Evolutionary conservation across 2,113 vertebrate species (phyloP), one percentile per base, ranked within the genome.

Genomic region (Carassius auratus): DNA sequence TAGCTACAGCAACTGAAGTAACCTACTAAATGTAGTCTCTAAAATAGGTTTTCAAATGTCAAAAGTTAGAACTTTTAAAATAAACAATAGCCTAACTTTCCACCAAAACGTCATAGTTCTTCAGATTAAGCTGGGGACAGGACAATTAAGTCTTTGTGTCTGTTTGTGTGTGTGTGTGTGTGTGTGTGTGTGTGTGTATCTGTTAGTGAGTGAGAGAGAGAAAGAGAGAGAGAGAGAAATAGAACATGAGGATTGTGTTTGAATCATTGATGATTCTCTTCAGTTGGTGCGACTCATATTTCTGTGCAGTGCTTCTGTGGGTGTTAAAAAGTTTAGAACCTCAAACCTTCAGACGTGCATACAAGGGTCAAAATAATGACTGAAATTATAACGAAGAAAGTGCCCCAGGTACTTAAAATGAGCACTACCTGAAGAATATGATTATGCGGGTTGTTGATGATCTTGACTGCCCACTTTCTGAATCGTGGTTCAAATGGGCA

Each of bases 221-320:
- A 38, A 0, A 3, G 38, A 86, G 81, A 75, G 78, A 75, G 78
- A 64, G 71, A 42, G 69, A 74, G 86, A 68, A 17, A 64, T 38
- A 79, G 75, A 78, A 83, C 21, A 75, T 79, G 79, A 76, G 57
- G 59, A 81, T 69, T 84, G 84, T 80, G 57, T 76, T 68, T 87
- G 26, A 87, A 89, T 89, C 86, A 87, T 89, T 89, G 48, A 89
- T 89, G 79, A 87, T 85, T 85, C 71, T 84, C 75, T 59, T 57
- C 84, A 33, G 69, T 73, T 61, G 30, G 69, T 26, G n/a, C 30
- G 52, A 68, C 42, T 88, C 87, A 62, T 81, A 76, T 88, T 88
- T 86, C 87, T 81, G 21, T 84, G 42, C 48, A 52, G 59, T 21
- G 33, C 8, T 23, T 66, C 69, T 82, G 30, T 82, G 78, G 48